Percentiles rank a stretch among this genome's conserved stretches.
Conservation (phyloP, 1,140 invertebrate genomes). For the Anoplolepis gracilipes region DNA sequence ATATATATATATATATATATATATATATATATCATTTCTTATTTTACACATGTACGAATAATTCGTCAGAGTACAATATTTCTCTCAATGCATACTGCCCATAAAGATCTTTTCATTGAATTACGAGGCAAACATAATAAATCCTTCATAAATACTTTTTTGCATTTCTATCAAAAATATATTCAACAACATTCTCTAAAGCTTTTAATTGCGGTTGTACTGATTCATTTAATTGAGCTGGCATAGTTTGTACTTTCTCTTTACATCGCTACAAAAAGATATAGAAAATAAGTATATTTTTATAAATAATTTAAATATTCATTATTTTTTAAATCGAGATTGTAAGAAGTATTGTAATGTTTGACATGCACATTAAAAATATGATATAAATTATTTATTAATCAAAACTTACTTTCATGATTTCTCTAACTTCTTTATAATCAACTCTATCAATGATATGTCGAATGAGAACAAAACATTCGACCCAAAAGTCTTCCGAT, state of each 20-base stretch:
- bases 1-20: too few species aligned
- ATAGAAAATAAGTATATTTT: conserved; percentile 15
- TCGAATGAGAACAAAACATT: conserved; percentile 94
- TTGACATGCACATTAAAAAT: neutral
- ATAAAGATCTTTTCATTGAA: too few species aligned
- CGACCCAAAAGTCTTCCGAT: conserved; percentile 94
- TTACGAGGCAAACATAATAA: too few species aligned
- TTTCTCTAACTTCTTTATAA: conserved; percentile 97
- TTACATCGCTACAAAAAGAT: conserved; percentile 89
- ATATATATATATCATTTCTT: too few species aligned
- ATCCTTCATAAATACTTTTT: too few species aligned
- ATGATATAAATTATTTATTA: neutral
- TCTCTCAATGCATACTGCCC: too few species aligned
- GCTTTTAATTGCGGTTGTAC: conserved; percentile 92
- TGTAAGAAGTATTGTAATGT: neutral
- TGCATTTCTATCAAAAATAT: conserved; percentile 96
- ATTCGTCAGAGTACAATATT: too few species aligned
- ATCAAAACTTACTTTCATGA: conserved; percentile 91
- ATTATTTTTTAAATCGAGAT: neutral
- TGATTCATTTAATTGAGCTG: conserved; percentile 91
- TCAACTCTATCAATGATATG: conserved; percentile 96
- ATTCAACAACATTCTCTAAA: conserved; percentile 92
- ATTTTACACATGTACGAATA: too few species aligned
- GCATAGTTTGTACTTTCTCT: conserved; percentile 94
- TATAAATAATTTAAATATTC: neutral